Evolutionary conservation across 37 sponge, comb jelly and placozoan species (phyloP).

Genomic region (Aplysina aerophoba): DNA sequence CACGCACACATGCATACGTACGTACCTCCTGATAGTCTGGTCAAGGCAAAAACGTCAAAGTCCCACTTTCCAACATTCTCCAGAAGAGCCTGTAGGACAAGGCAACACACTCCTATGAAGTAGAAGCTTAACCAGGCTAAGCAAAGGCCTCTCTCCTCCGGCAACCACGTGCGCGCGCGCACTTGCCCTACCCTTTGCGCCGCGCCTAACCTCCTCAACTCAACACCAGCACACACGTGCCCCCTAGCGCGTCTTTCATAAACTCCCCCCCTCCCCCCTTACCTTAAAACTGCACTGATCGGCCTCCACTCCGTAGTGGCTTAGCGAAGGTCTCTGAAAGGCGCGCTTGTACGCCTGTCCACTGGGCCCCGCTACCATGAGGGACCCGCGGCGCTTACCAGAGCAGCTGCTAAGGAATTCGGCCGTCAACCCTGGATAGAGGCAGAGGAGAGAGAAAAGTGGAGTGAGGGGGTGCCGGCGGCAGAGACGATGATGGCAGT

Average conservation of each 20-base stretch:
- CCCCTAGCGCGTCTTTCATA: background rate
- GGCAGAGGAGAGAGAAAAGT: too few species aligned
- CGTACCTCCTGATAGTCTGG: conserved; percentile 68
- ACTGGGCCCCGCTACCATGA: background rate
- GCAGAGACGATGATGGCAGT: too few species aligned
- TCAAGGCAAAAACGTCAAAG: conserved; percentile 77
- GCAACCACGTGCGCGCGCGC: too few species aligned
- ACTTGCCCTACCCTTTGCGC: too few species aligned
- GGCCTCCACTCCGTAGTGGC: background rate
- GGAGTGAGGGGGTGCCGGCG: too few species aligned
- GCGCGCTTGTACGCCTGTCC: background rate
- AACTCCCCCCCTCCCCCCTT: conserved; percentile 5
- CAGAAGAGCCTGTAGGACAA: background rate
- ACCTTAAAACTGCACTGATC: background rate
- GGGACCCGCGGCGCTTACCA: conserved; percentile 10
- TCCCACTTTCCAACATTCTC: conserved; percentile 53
- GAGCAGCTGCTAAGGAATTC: background rate
- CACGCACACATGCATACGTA: background rate
- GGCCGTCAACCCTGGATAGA: background rate
- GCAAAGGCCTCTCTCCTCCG: background rate
- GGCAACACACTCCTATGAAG: too few species aligned
- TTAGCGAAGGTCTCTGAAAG: background rate
- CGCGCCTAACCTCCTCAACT: too few species aligned
- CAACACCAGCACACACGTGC: background rate
- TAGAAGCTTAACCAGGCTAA: too few species aligned